Evolutionary conservation across 2,888 invertebrate species (phyloP), one percentile per base, ranked within the genome.

Genomic region (Flexamia atlantica): DNA sequence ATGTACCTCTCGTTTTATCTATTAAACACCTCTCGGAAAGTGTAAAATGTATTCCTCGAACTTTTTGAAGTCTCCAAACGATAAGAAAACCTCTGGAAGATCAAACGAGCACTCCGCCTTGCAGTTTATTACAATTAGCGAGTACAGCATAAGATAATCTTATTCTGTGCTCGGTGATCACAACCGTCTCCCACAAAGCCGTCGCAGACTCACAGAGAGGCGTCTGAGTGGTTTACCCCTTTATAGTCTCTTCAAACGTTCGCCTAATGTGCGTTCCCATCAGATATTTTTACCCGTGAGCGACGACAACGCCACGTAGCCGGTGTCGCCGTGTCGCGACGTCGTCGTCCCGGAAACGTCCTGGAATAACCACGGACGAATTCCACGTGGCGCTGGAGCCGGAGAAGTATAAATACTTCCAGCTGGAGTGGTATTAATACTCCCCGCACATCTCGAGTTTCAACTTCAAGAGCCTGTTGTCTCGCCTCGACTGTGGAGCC

Each of bases 301-400:
- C 53, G 28, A 30, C 30, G 64, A 64, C 64, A 64, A 28, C 64
- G 28, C 5, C 28, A 17, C 53, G 23, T 53, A 14, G 28, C 64
- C 28, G 14, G 17, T 14, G 64, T 30, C 28, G 64, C 64, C 28
- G 14, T 30, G 53, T 23, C 20, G 23, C 53, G 20, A 23, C 53
- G 20, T 7, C 20, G 64, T 28, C 64, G 64, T 64, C 76, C 76
- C 76, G 76, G 76, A 76, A 76, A 28, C 28, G 46, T 72, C 76
- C 76, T 76, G 76, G 76, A 76, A 76, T 76, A 76, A 46, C 76
- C 28, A 3, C 76, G 28, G 50, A 12, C 23, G n/a, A 10, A 50
- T 42, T 76, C 76, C 76, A 76, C 76, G 76, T 76, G 76, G 46
- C 36, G 36, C 36, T 50, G 46, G 76, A 46, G 72, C 70, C 17